Conservation (phyloP, 2,113 vertebrate species). For the Lepisosteus osseus region DNA sequence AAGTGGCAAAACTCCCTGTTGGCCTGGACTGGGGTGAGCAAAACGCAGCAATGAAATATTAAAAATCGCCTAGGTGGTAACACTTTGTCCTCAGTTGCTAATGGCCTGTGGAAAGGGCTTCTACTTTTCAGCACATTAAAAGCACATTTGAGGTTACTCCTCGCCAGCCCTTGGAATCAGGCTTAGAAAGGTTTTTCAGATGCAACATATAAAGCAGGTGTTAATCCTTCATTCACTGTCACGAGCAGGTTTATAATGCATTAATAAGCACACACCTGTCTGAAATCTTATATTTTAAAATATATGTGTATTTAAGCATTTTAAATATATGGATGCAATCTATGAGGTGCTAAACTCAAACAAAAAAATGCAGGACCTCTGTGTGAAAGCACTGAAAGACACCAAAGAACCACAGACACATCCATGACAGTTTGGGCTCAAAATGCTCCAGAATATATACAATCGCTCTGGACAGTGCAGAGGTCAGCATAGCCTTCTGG, state of each 20-base stretch:
- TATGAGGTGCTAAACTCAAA: no score
- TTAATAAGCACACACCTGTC: no score
- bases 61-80: conserved; percentile 18
- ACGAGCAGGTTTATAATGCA: background rate
- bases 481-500: no score
- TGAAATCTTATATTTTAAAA: no score
- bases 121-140: background rate
- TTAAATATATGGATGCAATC: no score
- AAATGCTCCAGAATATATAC: no score
- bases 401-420: conserved; percentile 53
- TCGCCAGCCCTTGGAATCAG: no score
- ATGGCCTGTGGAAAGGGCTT: background rate
- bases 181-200: background rate
- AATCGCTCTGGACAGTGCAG: no score
- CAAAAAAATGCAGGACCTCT: conserved; percentile 55
- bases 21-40: background rate
- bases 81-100: conserved; percentile 23
- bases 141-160: no score
- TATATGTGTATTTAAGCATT: no score
- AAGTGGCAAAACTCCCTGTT: background rate
- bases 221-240: background rate
- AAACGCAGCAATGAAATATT: background rate
- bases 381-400: conserved; percentile 72
- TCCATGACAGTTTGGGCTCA: no score
- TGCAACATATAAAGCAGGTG: background rate